Base-by-base conservation (phyloP, 2,888 invertebrate species). In the Entomobrya proxima region DNA sequence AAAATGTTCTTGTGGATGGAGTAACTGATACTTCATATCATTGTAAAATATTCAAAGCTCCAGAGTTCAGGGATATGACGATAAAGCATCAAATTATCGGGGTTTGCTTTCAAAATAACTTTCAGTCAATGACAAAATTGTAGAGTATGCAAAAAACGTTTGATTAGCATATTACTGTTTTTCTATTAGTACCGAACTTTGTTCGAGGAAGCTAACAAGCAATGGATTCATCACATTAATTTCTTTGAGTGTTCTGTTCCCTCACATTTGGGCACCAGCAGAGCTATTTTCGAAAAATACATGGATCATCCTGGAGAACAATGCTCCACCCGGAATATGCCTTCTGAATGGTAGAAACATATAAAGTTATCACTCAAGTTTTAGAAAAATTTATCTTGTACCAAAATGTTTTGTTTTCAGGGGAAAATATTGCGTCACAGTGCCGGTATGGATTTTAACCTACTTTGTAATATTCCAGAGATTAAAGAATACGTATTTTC, bases 1-100 rank as follows among this genome's bases (percentile, higher is more conserved):
- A 61, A 3, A 15, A 58, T 27, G 80, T 75, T 30, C 32, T 18
- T 9, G 52, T 83, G 32, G 32, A 30, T 24, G 50, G 77, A 0
- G 85, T 64, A 11, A 50, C 79, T 93, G 95, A 96, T 88, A 96
- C 96, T 0, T 92, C 96, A n/a, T 97, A 97, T 92, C 97, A 96
- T 96, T 97, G 97, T 92, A 96, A 96, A 92, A 95, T 97, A 85
- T 95, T 96, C 92, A 95, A 95, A 92, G 94, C 95, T 0, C 96
- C 96, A 0, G 92, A 92, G 0, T 58, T 76, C 18, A 18, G 27
- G 27, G 61, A 50, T 7, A 91, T 96, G 0, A 92, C 93, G 0
- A 92, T 92, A 15, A 96, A 96, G 91, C 96, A 96, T 91, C 96
- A 97, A 90, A 95, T 97, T 90, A 94, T 96, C 37, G 96, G 96